phyloP scores from a whole-genome alignment of 2,797 vertebrate genomes.

The Dallia pectoralis region DNA sequence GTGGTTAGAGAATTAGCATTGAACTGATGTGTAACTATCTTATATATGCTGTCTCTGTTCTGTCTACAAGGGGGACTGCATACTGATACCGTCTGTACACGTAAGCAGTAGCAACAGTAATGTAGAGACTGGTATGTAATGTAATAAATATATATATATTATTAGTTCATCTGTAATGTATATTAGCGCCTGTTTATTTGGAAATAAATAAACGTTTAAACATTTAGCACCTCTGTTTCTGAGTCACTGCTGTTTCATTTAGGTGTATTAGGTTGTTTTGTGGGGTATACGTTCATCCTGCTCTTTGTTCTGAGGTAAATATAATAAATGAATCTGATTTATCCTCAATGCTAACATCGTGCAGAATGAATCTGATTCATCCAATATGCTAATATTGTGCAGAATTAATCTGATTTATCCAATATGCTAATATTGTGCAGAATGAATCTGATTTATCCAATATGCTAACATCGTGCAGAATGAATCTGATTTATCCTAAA shows the following conservation, averaged over 20 bases:
- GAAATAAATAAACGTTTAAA: constrained; percentile 33
- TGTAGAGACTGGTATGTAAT: constrained; percentile 18
- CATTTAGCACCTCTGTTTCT: neutral
- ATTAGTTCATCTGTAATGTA: constrained; percentile 21
- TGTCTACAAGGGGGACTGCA: constrained; percentile 22
- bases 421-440: neutral
- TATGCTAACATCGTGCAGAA: neutral
- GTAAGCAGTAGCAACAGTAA: constrained; percentile 18
- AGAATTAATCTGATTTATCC: too few relatives aligned
- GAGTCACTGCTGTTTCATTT: neutral
- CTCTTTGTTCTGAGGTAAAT: neutral
- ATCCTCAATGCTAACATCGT: neutral
- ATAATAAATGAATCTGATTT: neutral
- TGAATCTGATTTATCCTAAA: too few relatives aligned
- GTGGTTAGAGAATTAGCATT: constrained; percentile 44
- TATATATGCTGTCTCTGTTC: constrained; percentile 22
- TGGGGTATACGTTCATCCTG: neutral
- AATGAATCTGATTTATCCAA: too few relatives aligned
- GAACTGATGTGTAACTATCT: constrained; percentile 30
- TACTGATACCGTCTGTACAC: constrained; percentile 14
- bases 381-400: too few relatives aligned
- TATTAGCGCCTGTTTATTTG: constrained; percentile 43
- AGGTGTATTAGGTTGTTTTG: neutral
- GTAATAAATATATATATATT: constrained; percentile 25
- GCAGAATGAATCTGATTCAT: too few relatives aligned